Evolutionary conservation across 2,797 vertebrate species (phyloP).

Genomic region (Lepilemur septentrionalis): DNA sequence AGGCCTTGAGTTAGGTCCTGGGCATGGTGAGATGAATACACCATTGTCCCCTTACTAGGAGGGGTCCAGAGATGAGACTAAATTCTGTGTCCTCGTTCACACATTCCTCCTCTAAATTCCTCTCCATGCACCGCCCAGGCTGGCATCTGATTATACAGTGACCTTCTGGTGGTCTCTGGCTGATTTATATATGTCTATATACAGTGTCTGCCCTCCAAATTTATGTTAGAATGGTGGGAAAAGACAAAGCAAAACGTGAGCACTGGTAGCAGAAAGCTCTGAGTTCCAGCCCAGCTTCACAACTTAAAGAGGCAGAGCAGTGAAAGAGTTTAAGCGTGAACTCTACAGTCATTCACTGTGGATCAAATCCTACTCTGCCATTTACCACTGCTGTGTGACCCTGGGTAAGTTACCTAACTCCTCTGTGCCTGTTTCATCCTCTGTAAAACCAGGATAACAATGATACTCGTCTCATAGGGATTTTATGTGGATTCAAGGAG

Average conservation of each 20-base stretch:
- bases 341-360: neutral
- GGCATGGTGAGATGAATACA: neutral
- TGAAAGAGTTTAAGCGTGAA: neutral
- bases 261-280: neutral
- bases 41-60: neutral
- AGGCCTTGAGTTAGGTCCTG: neutral
- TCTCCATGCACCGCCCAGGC: neutral
- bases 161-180: slow-evolving; percentile 53
- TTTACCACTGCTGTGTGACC: neutral
- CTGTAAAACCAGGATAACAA: neutral
- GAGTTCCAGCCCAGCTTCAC: neutral
- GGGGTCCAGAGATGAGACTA: neutral
- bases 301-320: neutral
- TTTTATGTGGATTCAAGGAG: neutral
- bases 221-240: neutral
- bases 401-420: neutral
- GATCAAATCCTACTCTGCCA: neutral
- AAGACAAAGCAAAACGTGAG: neutral
- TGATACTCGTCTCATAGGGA: neutral
- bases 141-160: slow-evolving; percentile 52
- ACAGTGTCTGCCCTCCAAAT: neutral
- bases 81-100: neutral
- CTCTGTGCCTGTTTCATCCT: neutral
- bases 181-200: slow-evolving; percentile 50
- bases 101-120: neutral